A percentile compares a stretch with the other conserved stretches of the same genome.
These are phyloP conservation scores for Oscheius sp. DNA, from an alignment of 2,888 invertebrate species.

Conservation along the genomic window DNA sequence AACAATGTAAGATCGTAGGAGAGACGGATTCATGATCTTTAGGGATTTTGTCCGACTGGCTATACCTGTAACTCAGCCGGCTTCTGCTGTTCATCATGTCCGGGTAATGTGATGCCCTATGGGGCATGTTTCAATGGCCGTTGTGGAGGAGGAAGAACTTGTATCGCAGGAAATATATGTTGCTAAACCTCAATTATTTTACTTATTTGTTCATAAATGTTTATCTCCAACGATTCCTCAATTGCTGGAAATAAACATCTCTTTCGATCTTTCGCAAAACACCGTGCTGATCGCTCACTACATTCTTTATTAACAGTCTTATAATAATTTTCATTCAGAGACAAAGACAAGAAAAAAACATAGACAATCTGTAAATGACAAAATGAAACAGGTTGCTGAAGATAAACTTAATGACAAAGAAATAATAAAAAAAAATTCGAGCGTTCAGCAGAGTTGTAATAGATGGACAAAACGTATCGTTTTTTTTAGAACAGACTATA, in stretches of 20 bases:
- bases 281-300: too few relatives aligned
- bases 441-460: too few relatives aligned
- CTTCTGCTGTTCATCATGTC: constrained; percentile 65
- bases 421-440: too few relatives aligned
- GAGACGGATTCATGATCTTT: constrained; percentile 12
- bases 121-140: constrained; percentile 56
- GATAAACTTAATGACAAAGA: too few relatives aligned
- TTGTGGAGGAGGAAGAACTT: constrained; percentile 60
- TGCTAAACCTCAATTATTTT: constrained; percentile 41
- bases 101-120: constrained; percentile 58
- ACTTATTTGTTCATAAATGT: neutral
- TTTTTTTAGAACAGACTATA: too few relatives aligned
- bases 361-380: too few relatives aligned
- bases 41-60: constrained; percentile 60
- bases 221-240: neutral
- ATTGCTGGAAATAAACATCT: neutral
- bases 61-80: constrained; percentile 61
- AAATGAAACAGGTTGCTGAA: too few relatives aligned
- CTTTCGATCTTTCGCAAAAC: neutral
- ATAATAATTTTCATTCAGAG: too few relatives aligned
- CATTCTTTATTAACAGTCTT: too few relatives aligned
- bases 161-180: constrained; percentile 65
- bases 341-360: too few relatives aligned
- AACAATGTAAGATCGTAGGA: constrained; percentile 40
- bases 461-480: too few relatives aligned